A percentile compares a stretch with the other conserved stretches of the same genome.
These are phyloP conservation scores for Plebejus melissa DNA, from an alignment of 2,888 invertebrate genomes.

Conservation along the genomic window DNA sequence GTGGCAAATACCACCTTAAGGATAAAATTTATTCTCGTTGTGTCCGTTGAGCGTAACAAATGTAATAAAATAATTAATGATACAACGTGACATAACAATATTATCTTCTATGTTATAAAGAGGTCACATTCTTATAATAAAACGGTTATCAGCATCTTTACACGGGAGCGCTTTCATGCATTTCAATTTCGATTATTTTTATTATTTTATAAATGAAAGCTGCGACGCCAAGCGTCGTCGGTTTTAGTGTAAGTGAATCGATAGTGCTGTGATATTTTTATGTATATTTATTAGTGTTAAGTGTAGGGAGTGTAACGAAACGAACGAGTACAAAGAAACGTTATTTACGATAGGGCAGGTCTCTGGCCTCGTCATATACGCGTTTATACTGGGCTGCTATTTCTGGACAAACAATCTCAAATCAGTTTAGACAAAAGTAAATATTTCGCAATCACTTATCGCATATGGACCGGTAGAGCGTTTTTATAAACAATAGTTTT, in stretches of 20 bases:
- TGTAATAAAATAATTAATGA: not conserved
- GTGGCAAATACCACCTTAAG: no score
- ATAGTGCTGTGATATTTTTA: slow-evolving; percentile 79
- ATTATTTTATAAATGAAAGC: slow-evolving; percentile 48
- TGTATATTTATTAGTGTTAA: slow-evolving; percentile 70
- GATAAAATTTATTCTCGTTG: not conserved
- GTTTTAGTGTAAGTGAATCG: slow-evolving; percentile 75
- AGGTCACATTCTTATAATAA: slow-evolving; percentile 10
- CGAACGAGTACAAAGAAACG: slow-evolving; percentile 67
- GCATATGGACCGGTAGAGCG: slow-evolving; percentile 32
- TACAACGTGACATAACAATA: not conserved
- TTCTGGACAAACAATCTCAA: slow-evolving; percentile 25
- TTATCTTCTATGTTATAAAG: not conserved
- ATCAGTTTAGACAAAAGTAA: slow-evolving; percentile 18
- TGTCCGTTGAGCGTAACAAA: not conserved
- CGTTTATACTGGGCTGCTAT: slow-evolving; percentile 22
- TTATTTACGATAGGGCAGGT: slow-evolving; percentile 47
- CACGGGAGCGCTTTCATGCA: slow-evolving; percentile 56
- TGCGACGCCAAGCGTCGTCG: slow-evolving; percentile 64
- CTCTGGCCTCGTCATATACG: not conserved
- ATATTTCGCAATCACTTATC: slow-evolving; percentile 27
- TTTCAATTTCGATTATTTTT: slow-evolving; percentile 70
- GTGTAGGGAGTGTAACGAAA: slow-evolving; percentile 61
- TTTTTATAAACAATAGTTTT: not conserved
- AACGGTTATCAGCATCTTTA: slow-evolving; percentile 34